Evolutionary conservation across 2,113 vertebrate species (phyloP).

Genomic region (Mesoclemmys tuberculata): DNA sequence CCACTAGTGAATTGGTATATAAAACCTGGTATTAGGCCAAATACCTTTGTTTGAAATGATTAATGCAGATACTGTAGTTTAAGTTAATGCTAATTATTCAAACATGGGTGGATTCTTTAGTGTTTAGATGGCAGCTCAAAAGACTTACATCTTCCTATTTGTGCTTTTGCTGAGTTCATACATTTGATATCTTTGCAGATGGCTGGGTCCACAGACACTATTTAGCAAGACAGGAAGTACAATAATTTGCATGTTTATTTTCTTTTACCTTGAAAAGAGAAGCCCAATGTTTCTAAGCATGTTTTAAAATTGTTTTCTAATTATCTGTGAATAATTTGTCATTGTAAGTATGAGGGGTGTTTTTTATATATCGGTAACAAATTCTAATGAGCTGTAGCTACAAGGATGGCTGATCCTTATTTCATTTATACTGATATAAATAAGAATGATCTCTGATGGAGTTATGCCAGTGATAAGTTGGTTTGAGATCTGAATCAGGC

Average conservation of each 20-base stretch:
- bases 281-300: background rate
- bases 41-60: background rate
- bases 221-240: background rate
- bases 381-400: background rate
- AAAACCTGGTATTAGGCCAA: background rate
- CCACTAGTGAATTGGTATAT: background rate
- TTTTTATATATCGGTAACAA: background rate
- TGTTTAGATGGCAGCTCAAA: background rate
- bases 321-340: constrained; percentile 14
- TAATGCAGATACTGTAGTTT: background rate
- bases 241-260: constrained; percentile 11
- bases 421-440: background rate
- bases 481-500: background rate
- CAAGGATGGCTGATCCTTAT: background rate
- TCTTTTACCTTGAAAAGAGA: background rate
- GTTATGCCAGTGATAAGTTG: background rate
- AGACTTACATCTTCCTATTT: background rate
- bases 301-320: background rate
- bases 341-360: background rate
- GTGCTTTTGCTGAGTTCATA: background rate
- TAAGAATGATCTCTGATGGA: background rate
- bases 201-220: background rate
- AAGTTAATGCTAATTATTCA: background rate
- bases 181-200: background rate
- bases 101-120: background rate